A percentile compares a stretch with the other conserved stretches of the same genome.
These are phyloP conservation scores for Astreopora myriophthalma DNA, from an alignment of 64 coral and sea anemone genomes.

Conservation along the genomic window DNA sequence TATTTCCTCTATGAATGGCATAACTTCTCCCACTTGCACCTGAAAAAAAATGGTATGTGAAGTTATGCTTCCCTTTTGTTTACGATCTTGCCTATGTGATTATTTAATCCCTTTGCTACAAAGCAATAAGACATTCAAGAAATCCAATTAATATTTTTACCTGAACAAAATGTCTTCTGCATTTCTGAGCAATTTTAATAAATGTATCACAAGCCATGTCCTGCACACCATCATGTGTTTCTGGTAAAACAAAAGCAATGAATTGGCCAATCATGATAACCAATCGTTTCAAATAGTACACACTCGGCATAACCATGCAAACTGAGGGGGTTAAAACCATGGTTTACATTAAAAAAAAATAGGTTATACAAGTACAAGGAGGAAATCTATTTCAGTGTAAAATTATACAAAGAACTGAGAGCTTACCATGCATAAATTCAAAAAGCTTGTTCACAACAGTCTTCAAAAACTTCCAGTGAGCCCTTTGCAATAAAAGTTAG, in stretches of 20 bases:
- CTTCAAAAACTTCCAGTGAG: constrained; percentile 98
- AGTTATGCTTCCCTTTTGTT: background rate
- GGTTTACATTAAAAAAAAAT: too few relatives aligned
- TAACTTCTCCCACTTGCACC: constrained; percentile 99
- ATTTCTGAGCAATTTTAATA: constrained; percentile 99
- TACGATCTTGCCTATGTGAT: background rate
- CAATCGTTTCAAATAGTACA: background rate
- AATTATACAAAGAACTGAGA: background rate
- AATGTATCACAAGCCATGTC: constrained; percentile 99
- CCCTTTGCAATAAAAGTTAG: constrained; percentile 36
- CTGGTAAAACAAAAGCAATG: constrained; percentile 40
- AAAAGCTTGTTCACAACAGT: constrained; percentile 99
- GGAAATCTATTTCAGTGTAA: too few relatives aligned
- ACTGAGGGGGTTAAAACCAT: too few relatives aligned
- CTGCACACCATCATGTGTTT: constrained; percentile 99
- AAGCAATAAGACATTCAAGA: background rate
- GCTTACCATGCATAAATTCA: constrained; percentile 99
- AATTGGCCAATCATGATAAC: background rate
- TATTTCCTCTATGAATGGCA: constrained; percentile 99
- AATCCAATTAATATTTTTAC: background rate
- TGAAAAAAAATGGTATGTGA: background rate
- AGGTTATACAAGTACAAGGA: too few relatives aligned
- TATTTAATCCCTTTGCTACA: background rate
- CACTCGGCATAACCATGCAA: too few relatives aligned
- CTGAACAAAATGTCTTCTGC: constrained; percentile 96